phyloP scores from a whole-genome alignment of 2,888 invertebrate genomes.

The Pandemis heparana region DNA sequence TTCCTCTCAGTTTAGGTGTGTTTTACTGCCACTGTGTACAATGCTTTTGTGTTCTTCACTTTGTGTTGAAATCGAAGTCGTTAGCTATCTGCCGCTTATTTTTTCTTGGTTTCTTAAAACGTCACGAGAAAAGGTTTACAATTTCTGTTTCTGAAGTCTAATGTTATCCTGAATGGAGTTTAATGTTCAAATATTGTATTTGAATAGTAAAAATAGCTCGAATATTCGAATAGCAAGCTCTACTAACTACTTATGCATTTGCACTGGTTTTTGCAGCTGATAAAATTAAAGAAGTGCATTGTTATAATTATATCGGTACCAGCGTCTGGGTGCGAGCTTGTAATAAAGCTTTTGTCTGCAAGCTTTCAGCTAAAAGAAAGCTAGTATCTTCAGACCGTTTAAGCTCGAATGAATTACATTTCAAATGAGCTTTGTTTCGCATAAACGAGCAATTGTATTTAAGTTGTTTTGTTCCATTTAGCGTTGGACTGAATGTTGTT shows the following conservation, averaged over 20 bases:
- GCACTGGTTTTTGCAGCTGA: neutral
- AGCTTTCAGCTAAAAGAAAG: constrained; percentile 12
- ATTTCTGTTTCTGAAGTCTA: no score
- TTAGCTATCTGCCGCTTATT: no score
- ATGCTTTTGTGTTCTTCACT: no score
- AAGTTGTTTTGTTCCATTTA: neutral
- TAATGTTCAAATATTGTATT: no score
- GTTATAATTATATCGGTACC: constrained; percentile 31
- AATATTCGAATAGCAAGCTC: no score
- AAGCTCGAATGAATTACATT: constrained; percentile 17
- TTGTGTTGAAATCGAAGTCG: no score
- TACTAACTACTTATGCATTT: neutral
- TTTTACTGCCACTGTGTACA: no score
- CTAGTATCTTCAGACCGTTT: constrained; percentile 1
- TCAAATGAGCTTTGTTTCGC: constrained; percentile 13
- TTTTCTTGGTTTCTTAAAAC: no score
- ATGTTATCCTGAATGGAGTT: no score
- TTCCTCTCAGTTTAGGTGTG: no score
- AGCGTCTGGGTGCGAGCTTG: neutral
- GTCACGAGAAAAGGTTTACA: no score
- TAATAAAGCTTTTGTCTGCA: constrained; percentile 14
- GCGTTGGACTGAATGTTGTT: neutral
- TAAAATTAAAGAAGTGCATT: neutral
- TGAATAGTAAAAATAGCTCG: no score
- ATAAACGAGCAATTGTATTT: constrained; percentile 12